phyloP scores from a whole-genome alignment of 2,888 invertebrate genomes.

The Creontiades dilutus region DNA sequence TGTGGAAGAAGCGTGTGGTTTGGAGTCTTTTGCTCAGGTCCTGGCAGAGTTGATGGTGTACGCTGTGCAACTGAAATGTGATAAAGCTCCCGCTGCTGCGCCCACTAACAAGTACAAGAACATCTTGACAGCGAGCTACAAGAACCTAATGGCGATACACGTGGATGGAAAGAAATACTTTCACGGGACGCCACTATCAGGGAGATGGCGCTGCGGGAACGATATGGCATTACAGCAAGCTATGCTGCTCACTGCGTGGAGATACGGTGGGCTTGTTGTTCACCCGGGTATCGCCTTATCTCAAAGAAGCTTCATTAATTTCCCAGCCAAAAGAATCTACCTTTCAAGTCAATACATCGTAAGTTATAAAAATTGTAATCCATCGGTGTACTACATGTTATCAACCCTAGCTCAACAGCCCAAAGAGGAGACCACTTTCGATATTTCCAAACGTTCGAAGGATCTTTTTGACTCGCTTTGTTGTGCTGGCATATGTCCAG shows the following conservation, averaged over 20 bases:
- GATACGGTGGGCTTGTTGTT: conserved; percentile 4
- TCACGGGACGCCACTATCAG: not conserved
- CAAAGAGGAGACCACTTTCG: not conserved
- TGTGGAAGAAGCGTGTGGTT: conserved; percentile 1
- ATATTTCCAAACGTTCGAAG: not conserved
- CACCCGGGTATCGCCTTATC: not conserved
- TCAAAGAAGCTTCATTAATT: not conserved
- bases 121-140: not conserved
- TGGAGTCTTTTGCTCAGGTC: not conserved
- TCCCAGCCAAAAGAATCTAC: not conserved
- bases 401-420: not conserved
- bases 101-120: not conserved
- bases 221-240: not conserved
- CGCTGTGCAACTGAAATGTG: conserved; percentile 26
- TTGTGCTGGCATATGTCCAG: conserved; percentile 28
- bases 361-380: not conserved
- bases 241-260: conserved; percentile 9
- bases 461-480: conserved; percentile 1
- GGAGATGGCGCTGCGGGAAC: not conserved
- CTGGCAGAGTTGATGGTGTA: conserved; percentile 27
- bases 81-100: not conserved
- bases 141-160: not conserved
- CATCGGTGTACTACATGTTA: not conserved
- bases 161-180: conserved; percentile 9
- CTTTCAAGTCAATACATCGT: not conserved